Evolutionary conservation across 1,140 invertebrate genomes (phyloP), one percentile per base, ranked within the genome.

Genomic region (Cylas formicarius): DNA sequence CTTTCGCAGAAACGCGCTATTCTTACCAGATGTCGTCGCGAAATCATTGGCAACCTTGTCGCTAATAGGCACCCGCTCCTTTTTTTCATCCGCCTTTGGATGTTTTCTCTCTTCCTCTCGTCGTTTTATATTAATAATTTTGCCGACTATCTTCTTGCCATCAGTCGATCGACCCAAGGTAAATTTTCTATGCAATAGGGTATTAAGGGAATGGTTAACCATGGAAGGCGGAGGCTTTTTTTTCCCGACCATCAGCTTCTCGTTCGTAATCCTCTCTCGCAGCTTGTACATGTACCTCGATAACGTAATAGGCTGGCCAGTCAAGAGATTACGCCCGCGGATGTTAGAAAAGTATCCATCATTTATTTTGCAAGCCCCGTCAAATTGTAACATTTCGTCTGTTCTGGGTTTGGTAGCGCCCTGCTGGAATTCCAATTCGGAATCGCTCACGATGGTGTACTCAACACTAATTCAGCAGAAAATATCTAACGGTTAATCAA

Each of bases 131-230:
- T 53, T 49, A 5, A 58, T 34, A n/a, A 58, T 50, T 45, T 54
- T 58, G 7, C 56, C 56, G 7, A 58, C 38, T 9, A 58, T 40
- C 14, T 27, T 35, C 26, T 56, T 56, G 4, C 56, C 56, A 7
- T 36, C 41, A 27, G 27, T 17, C 0, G 53, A 56, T 37, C 40
- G 42, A 4, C 56, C 53, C 7, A 58, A 46, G 2, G 39, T 38
- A 10, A 58, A 47, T 40, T 56, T 58, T 28, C 37, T 56, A 36
- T 58, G 50, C 13, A 58, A 46, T 9, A 51, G 39, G 13, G 47
- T 49, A 7, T 23, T 45, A 16, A 55, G 34, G 18, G n/a, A 31
- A 37, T 9, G 28, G 28, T 17, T 34, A 8, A 32, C 23, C 24
- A 18, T 11, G 11, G 28, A 18, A 39, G 18, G 21, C 24, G 31